Evolutionary conservation across 1,140 invertebrate species (phyloP), one percentile per base, ranked within the genome.

Genomic region (Conopomorpha cramerella): DNA sequence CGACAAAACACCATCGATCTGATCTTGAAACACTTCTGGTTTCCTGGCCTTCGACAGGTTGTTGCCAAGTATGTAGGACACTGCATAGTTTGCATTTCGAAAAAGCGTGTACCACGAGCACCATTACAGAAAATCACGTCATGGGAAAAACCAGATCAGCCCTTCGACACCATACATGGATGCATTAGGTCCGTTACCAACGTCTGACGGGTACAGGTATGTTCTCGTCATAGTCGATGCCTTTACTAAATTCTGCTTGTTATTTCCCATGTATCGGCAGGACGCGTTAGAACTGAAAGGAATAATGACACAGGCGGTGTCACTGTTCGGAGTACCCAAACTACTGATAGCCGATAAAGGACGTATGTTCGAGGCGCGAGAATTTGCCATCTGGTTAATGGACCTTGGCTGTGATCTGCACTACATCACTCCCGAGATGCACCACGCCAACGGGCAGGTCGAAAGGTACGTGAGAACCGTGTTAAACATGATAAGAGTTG

Each of bases 11-110:
- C n/a, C 3, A 15, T 26, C 11, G 40, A 39, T n/a, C 19, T 32
- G 1, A 49, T 49, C 2, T n/a, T 31, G 7, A 16, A 35, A 34
- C 36, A 49, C 19, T 49, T 48, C 19, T 49, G 47, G 48, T 48
- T 48, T 30, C 46, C 46, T 38, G 39, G 41, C 19, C 26, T 30
- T n/a, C n/a, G n/a, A n/a, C n/a, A n/a, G n/a, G n/a, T n/a, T n/a
- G n/a, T n/a, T n/a, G n/a, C n/a, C n/a, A 43, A 39, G n/a, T 49
- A 47, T 30, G 18, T 46, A 4, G 13, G 29, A 14, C 30, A 43
- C 30, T 49, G 46, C 33, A 11, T 49, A 23, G 25, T 28, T 2
- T 49, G 46, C 30, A 35, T 29, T 2, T 26, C 17, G 0, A 8
- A 28, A 1, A 34, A 38, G 16, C 39, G 39, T 18, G 23, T 23